A percentile compares a stretch with the other conserved stretches of the same genome.
Conservation (phyloP, 2,888 invertebrate genomes). For the Diabrotica balteata region DNA sequence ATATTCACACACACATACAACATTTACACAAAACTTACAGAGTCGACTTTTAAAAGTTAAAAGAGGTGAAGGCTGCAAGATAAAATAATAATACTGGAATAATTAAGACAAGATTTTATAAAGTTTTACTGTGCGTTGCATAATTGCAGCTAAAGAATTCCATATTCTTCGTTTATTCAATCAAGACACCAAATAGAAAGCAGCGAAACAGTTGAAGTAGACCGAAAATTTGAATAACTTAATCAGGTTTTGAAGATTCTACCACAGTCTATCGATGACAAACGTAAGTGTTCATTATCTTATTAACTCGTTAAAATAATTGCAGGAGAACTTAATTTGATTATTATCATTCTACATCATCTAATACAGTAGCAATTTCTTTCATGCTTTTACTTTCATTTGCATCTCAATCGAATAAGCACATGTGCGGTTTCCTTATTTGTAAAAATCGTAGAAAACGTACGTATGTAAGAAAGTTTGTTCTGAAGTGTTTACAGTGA, state of each 20-base stretch:
- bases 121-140: constrained; percentile 9
- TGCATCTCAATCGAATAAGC: too few species aligned
- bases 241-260: constrained; percentile 6
- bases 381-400: too few species aligned
- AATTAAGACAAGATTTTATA: constrained; percentile 11
- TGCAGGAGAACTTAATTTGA: too few species aligned
- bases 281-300: constrained; percentile 5
- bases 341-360: too few species aligned
- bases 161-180: constrained; percentile 1
- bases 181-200: constrained; percentile 7
- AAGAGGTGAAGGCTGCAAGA: constrained; percentile 21
- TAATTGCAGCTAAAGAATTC: constrained; percentile 8
- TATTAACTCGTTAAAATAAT: not conserved
- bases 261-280: not conserved
- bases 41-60: constrained; percentile 8
- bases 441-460: too few species aligned
- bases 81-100: constrained; percentile 12
- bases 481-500: too few species aligned
- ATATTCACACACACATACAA: not conserved
- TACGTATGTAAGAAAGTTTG: too few species aligned
- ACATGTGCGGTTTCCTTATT: too few species aligned
- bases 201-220: not conserved
- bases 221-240: constrained; percentile 5
- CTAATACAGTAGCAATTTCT: too few species aligned
- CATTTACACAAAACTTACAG: constrained; percentile 14